phyloP scores from a whole-genome alignment of 2,113 vertebrate genomes.

The Stercorarius parasiticus region DNA sequence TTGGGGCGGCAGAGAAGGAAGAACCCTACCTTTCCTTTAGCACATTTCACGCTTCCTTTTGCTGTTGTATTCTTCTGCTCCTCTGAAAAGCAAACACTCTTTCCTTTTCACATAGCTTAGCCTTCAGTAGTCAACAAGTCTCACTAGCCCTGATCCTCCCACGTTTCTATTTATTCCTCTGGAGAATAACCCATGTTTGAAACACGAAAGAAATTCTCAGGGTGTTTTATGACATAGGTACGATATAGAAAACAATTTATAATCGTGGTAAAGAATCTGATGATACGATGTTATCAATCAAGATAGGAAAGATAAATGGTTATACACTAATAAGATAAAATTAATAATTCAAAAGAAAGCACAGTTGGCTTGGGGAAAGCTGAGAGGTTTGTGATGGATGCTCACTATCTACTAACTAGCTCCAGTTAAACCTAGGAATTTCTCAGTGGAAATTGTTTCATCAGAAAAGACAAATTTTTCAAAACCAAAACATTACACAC shows the following conservation, averaged over 20 bases:
- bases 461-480: background rate
- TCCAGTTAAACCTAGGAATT: background rate
- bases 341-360: background rate
- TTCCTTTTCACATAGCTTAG: background rate
- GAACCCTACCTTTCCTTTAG: background rate
- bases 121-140: background rate
- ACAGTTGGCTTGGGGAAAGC: background rate
- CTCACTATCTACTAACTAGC: background rate
- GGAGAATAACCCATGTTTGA: background rate
- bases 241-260: background rate
- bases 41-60: background rate
- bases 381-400: background rate
- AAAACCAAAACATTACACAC: background rate
- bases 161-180: background rate
- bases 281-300: background rate
- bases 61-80: background rate
- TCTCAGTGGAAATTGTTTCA: background rate
- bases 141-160: background rate
- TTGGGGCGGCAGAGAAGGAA: background rate
- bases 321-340: background rate
- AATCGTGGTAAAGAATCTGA: background rate
- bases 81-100: background rate
- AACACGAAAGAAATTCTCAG: background rate
- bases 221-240: background rate
- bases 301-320: background rate